These are phyloP conservation scores for Rhinella marina DNA, from an alignment of 2,797 vertebrate genomes.

Conservation along the genomic window DNA sequence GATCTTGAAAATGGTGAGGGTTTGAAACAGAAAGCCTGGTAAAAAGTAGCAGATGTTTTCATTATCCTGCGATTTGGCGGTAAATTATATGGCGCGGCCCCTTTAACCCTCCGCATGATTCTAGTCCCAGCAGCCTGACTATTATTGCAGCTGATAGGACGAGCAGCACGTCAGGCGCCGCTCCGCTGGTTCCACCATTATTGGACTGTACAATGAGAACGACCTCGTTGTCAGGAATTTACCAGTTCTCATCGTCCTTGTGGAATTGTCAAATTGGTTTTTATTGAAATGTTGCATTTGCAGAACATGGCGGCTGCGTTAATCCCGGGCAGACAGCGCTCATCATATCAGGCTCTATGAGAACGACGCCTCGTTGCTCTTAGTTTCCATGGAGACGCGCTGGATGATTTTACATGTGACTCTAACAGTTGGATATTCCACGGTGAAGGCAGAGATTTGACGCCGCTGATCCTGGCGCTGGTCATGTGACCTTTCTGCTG, in stretches of 20 bases:
- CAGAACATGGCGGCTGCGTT: background rate
- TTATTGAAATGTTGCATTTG: background rate
- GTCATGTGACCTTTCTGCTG: background rate
- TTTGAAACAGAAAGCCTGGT: no score
- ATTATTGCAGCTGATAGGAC: background rate
- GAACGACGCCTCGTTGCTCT: background rate
- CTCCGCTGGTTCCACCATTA: background rate
- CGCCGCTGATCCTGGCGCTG: background rate
- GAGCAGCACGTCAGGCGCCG: background rate
- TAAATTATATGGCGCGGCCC: no score
- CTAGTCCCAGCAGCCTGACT: background rate
- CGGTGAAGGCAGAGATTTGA: background rate
- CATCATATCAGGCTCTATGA: background rate
- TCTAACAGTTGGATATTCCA: background rate
- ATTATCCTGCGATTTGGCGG: no score
- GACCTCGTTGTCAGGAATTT: background rate
- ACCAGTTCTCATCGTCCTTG: background rate
- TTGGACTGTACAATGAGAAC: background rate
- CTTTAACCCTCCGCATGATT: background rate
- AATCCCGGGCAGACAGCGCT: background rate
- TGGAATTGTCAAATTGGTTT: background rate
- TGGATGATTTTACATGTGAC: conserved; percentile 2
- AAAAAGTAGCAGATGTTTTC: no score
- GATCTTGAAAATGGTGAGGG: no score
- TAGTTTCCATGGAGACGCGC: conserved; percentile 37